phyloP scores from a whole-genome alignment of 2,797 vertebrate genomes.

The Enteromius thamalakanensis region DNA sequence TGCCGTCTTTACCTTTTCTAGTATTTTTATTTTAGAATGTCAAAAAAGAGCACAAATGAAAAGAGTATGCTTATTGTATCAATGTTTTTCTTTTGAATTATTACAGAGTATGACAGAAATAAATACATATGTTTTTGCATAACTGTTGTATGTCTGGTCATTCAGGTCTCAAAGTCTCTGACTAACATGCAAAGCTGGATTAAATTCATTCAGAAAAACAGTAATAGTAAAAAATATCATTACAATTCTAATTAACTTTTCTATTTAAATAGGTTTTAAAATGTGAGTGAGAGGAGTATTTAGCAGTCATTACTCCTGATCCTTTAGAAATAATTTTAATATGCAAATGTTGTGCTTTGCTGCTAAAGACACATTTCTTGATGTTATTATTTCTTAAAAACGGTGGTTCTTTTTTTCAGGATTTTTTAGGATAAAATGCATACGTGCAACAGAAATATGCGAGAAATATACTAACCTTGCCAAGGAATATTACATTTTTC shows the following conservation, averaged over 20 bases:
- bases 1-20: constrained; percentile 49
- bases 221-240: not conserved
- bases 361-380: not conserved
- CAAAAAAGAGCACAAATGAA: constrained; percentile 36
- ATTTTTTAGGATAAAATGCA: not conserved
- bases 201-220: not conserved
- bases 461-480: not conserved
- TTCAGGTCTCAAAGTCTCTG: not conserved
- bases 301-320: not conserved
- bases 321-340: not conserved
- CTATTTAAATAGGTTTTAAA: not conserved
- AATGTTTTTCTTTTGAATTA: constrained; percentile 49
- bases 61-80: constrained; percentile 51
- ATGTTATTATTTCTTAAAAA: no score
- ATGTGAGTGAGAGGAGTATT: not conserved
- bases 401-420: no score
- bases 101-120: constrained; percentile 47
- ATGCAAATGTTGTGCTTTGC: not conserved
- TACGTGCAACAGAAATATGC: not conserved
- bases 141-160: not conserved
- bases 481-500: not conserved
- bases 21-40: constrained; percentile 54
- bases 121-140: constrained; percentile 54
- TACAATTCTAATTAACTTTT: not conserved
- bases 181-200: not conserved